Base-by-base conservation (phyloP, 2,797 vertebrate species). In the Microctenopoma stevenorrisi region DNA sequence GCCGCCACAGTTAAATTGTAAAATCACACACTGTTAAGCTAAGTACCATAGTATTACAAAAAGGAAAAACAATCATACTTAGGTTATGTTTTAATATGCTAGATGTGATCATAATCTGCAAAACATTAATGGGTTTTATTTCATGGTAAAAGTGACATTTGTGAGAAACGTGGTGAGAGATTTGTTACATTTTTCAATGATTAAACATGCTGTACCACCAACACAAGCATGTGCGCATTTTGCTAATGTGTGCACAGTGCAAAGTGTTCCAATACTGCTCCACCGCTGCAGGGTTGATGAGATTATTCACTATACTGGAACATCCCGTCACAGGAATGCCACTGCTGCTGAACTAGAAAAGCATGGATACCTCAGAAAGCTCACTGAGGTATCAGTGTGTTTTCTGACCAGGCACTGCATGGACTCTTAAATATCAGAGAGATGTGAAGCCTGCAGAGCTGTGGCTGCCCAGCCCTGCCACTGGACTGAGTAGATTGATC, bases 281-380 rank as follows among this genome's bases (percentile, higher is more conserved):
- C 49, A 30, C 40, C 42, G 50, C 16, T 43, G 28, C 51, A 51
- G 59, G 33, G 46, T 55, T 53, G 74, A 79, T 53, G 62, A 70
- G 56, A 84, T 75, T 59, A 74, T 61, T 78, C 52, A 38, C 18
- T 11, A 68, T 73, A 64, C 72, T 72, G 74, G 67, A 82, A 83
- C 44, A 73, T 77, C 72, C 60, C 53, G 61, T 86, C 62, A 46
- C 70, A 79, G 69, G 74, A 82, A 69, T 70, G 72, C 63, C 64
- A 50, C 14, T 37, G 6, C 57, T 57, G 68, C 83, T 33, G 30
- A 46, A 74, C 44, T 46, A 18, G 54, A 30, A 57, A 60, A 59
- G 33, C 64, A 76, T 16, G 47, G 57, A 63, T 40, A 33, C 30
- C 30, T 33, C 30, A 33, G 13, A 38, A 76, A 63, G 72, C 46